phyloP scores from a whole-genome alignment of 2,113 vertebrate species.

The Zingel zingel region DNA sequence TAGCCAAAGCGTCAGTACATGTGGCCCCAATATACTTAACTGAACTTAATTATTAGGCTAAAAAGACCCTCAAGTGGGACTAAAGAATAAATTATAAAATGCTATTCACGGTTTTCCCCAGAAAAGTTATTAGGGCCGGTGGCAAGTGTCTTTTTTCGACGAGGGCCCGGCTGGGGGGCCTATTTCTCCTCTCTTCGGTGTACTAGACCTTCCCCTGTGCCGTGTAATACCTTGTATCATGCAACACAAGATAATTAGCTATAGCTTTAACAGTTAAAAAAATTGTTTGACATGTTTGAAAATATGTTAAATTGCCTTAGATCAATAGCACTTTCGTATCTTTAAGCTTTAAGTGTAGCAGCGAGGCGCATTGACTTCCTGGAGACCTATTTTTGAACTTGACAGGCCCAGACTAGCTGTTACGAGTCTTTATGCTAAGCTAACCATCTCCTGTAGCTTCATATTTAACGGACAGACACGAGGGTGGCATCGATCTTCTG shows the following conservation, averaged over 20 bases:
- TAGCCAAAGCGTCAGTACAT: background rate
- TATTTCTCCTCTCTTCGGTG: no score
- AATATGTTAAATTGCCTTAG: background rate
- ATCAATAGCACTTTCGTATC: background rate
- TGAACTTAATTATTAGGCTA: conserved; percentile 47
- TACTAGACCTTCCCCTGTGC: background rate
- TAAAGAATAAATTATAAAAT: conserved; percentile 29
- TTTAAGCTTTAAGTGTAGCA: background rate
- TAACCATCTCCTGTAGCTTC: background rate
- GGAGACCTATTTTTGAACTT: background rate
- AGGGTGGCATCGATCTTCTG: background rate
- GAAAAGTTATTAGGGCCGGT: no score
- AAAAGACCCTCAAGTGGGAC: conserved; percentile 39
- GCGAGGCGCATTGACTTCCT: background rate
- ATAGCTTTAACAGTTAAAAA: background rate
- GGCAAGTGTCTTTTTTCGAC: no score
- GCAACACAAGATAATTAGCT: background rate
- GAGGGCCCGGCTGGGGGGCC: no score
- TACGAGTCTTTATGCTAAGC: background rate
- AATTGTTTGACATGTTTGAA: background rate
- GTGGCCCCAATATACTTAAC: conserved; percentile 9
- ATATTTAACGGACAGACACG: background rate
- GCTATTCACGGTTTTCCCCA: background rate
- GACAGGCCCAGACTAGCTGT: background rate
- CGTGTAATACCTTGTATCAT: background rate